Percentiles rank a stretch among this genome's conserved stretches.
Evolutionary conservation across 2,113 vertebrate species (phyloP).

Genomic region (Pelodiscus sinensis): DNA sequence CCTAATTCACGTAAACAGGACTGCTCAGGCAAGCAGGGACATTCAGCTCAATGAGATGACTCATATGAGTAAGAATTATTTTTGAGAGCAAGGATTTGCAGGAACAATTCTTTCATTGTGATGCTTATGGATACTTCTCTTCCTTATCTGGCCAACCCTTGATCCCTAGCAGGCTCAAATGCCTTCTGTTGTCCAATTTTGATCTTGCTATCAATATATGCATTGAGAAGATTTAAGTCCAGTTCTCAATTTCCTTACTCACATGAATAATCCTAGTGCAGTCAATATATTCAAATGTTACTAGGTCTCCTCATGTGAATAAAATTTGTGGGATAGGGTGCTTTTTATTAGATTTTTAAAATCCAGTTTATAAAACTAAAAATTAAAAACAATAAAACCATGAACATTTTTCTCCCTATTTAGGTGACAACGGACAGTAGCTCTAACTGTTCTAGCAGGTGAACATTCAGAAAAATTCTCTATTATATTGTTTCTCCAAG

Average conservation of each 20-base stretch:
- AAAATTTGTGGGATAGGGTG: neutral
- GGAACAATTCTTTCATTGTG: constrained; percentile 18
- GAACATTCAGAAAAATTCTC: neutral
- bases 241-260: neutral
- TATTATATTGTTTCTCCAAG: constrained; percentile 17
- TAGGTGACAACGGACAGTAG: neutral
- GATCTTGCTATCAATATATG: neutral
- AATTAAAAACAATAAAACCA: neutral
- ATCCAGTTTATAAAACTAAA: neutral
- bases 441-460: neutral
- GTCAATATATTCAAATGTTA: neutral
- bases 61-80: neutral
- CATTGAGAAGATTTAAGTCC: neutral
- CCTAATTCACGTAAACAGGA: constrained; percentile 1
- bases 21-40: constrained; percentile 11
- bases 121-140: neutral
- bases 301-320: neutral
- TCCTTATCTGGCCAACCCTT: neutral
- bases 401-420: neutral
- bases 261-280: neutral
- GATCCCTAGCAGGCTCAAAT: neutral
- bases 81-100: constrained; percentile 18
- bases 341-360: neutral
- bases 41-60: neutral
- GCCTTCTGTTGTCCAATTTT: constrained; percentile 6